Base-by-base conservation (phyloP, 2,113 vertebrate species). In the Phrynosoma platyrhinos region DNA sequence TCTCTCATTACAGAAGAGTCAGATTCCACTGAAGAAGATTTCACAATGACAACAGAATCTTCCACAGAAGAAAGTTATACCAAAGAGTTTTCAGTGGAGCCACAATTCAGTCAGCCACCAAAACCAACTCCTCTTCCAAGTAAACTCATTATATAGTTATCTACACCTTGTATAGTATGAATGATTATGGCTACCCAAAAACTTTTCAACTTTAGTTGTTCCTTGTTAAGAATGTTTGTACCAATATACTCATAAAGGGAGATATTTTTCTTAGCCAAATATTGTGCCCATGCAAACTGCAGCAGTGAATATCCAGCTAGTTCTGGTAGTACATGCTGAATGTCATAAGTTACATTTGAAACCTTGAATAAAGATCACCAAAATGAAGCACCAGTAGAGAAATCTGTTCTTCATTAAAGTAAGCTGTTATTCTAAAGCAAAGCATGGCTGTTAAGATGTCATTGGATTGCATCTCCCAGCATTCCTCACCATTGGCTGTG, bases 81-180 rank as follows among this genome's bases (percentile, higher is more conserved):
- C 84, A 20, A 32, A 72, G 32, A 8, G 64, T 47, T 27, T 47
- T 66, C 36, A 55, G 52, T 79, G 66, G 84, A 72, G 47, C 42
- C 13, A 80, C 9, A 20, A 72, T 23, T 23, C 10, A 53, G 14
- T 52, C 66, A 74, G n/a, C 2, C 68, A 12, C 25, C 79, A 42
- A 69, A 84, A 89, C 16, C 77, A 66, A 85, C 53, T 27, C 2
- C 55, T 66, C 20, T 80, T 32, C 83, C 83, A 89, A 74, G 77
- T 89, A 85, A 89, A 62, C 7, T 72, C 27, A 32, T 80, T 36
- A 66, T 68, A 71, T 72, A 13, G n/a, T 52, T 64, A 55, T 58
- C 20, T 75, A n/a, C 13, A 13, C 27, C 55, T 68, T 69, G 20
- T 40, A 68, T 55, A 7, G 30, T 52, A 30, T 13, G 10, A 5